These are phyloP conservation scores for Pelodytes ibericus DNA, from an alignment of 2,797 vertebrate genomes.

Conservation along the genomic window DNA sequence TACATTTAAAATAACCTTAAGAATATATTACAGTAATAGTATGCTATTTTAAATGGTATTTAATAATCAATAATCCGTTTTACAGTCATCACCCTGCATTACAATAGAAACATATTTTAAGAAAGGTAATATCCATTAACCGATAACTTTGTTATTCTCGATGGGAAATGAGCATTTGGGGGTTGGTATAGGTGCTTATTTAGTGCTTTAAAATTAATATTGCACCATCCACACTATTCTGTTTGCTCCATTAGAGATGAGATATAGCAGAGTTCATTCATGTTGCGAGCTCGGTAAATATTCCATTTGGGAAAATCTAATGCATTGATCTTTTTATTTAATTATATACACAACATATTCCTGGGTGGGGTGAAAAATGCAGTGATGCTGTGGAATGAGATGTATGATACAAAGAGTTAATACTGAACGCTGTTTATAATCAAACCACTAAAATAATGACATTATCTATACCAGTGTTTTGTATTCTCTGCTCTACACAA, in stretches of 20 bases:
- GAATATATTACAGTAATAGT: slow-evolving; percentile 39
- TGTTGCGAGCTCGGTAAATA: slow-evolving; percentile 31
- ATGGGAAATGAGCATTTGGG: too few relatives aligned
- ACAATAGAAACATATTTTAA: slow-evolving; percentile 30
- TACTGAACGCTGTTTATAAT: background rate
- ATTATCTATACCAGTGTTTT: too few relatives aligned
- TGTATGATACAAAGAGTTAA: background rate
- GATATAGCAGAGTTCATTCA: slow-evolving; percentile 32
- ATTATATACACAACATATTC: slow-evolving; percentile 24
- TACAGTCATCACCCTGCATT: slow-evolving; percentile 37
- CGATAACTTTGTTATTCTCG: background rate
- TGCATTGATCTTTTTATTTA: slow-evolving; percentile 10
- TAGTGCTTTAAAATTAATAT: slow-evolving; percentile 25
- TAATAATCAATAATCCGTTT: slow-evolving; percentile 52
- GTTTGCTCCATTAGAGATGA: slow-evolving; percentile 43
- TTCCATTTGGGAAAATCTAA: slow-evolving; percentile 39
- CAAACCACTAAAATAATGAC: too few relatives aligned
- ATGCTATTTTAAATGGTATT: slow-evolving; percentile 44
- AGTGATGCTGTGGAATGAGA: too few relatives aligned
- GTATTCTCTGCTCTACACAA: too few relatives aligned
- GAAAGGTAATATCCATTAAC: slow-evolving; percentile 35
- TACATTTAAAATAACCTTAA: slow-evolving; percentile 35
- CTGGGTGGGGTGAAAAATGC: background rate
- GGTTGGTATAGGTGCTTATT: too few relatives aligned
- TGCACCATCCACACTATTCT: slow-evolving; percentile 28